phyloP scores from a whole-genome alignment of 1,140 invertebrate species.

The Linepithema humile region DNA sequence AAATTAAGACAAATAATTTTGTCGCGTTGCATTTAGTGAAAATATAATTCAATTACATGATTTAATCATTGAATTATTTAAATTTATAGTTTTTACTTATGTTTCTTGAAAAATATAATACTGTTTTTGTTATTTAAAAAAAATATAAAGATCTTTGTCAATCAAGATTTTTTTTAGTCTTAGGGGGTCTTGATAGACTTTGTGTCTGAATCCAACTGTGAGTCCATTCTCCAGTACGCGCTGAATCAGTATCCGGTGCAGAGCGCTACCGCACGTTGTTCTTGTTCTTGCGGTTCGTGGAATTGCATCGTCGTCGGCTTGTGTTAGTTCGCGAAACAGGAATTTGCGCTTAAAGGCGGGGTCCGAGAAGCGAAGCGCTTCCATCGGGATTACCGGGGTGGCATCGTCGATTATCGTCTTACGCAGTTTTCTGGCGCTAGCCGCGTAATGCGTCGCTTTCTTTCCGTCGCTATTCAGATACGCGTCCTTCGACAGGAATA shows the following conservation, averaged over 20 bases:
- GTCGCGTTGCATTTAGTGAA: background rate
- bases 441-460: background rate
- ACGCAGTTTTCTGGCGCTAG: slow-evolving; percentile 42
- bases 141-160: background rate
- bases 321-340: slow-evolving; percentile 69
- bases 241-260: slow-evolving; percentile 63
- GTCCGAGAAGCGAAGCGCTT: slow-evolving; percentile 29
- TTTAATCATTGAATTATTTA: background rate
- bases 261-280: background rate
- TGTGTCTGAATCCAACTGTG: background rate
- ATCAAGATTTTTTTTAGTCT: background rate
- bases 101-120: background rate
- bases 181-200: background rate
- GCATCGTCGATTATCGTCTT: slow-evolving; percentile 65
- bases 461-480: slow-evolving; percentile 18
- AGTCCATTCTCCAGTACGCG: background rate
- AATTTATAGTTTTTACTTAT: background rate
- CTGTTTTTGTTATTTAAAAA: background rate
- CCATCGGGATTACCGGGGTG: slow-evolving; percentile 49
- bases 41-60: background rate
- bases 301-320: slow-evolving; percentile 62
- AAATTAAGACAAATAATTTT: background rate
- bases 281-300: slow-evolving; percentile 70
- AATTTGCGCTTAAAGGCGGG: slow-evolving; percentile 71
- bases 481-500: background rate